Percentiles rank a stretch among this genome's conserved stretches.
phyloP scores from a whole-genome alignment of 2,113 vertebrate genomes.

The Epinephelus lanceolatus region DNA sequence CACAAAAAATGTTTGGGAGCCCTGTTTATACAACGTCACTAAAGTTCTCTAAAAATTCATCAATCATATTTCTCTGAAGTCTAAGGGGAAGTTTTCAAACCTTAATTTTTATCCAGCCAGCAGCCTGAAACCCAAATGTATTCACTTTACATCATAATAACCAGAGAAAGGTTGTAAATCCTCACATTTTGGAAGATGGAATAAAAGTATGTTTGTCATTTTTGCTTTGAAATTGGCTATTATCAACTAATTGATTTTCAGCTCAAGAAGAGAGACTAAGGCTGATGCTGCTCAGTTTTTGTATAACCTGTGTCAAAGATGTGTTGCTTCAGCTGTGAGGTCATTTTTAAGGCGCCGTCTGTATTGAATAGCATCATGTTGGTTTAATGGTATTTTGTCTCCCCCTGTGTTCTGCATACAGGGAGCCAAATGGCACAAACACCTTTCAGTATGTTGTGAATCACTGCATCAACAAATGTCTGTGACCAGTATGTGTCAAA shows the following conservation, averaged over 20 bases:
- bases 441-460: not conserved
- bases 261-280: not conserved
- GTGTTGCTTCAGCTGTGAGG: not conserved
- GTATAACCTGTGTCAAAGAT: not conserved
- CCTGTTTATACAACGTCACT: not conserved
- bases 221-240: not conserved
- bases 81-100: not conserved
- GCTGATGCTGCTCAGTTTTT: not conserved
- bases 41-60: not conserved
- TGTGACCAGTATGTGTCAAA: slow-evolving; percentile 24
- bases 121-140: not conserved
- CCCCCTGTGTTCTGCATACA: not conserved
- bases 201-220: not conserved
- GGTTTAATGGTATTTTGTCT: not conserved
- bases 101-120: not conserved
- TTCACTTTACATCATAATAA: not conserved
- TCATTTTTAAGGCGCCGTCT: not conserved
- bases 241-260: not conserved
- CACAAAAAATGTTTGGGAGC: too few relatives aligned
- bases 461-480: not conserved
- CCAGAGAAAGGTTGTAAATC: not conserved
- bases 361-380: not conserved
- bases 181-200: not conserved
- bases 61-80: not conserved
- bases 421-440: not conserved